A percentile compares a stretch with the other conserved stretches of the same genome.
phyloP scores from a whole-genome alignment of 2,888 invertebrate species.

The Empis stercorea region DNA sequence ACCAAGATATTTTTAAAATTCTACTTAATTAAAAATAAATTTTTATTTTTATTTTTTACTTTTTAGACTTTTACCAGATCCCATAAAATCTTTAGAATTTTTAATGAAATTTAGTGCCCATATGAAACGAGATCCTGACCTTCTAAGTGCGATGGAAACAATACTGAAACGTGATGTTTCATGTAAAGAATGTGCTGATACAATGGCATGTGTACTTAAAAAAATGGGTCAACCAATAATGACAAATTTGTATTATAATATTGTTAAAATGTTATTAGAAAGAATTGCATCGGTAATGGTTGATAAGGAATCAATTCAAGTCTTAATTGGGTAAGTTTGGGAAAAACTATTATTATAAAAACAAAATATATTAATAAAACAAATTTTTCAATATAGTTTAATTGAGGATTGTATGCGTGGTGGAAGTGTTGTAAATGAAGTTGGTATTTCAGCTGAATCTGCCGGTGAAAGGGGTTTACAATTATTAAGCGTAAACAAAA shows the following conservation, averaged over 20 bases:
- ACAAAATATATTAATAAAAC: background rate
- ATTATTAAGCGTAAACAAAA: slow-evolving; percentile 53
- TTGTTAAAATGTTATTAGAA: slow-evolving; percentile 88
- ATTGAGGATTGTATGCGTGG: slow-evolving; percentile 61
- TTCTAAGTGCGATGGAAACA: slow-evolving; percentile 72
- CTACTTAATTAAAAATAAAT: too few relatives aligned
- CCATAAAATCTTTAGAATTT: slow-evolving; percentile 81
- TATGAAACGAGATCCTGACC: slow-evolving; percentile 54
- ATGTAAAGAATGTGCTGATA: slow-evolving; percentile 88
- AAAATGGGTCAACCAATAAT: slow-evolving; percentile 89
- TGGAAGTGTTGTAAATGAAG: slow-evolving; percentile 53
- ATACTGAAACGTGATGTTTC: slow-evolving; percentile 82
- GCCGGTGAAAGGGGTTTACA: slow-evolving; percentile 84
- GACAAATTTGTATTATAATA: slow-evolving; percentile 91
- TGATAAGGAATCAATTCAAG: slow-evolving; percentile 74
- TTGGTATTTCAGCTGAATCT: slow-evolving; percentile 66
- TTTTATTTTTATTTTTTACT: background rate
- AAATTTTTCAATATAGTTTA: slow-evolving; percentile 19
- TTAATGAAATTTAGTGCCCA: slow-evolving; percentile 68
- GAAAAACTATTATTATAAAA: background rate
- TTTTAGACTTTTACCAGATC: slow-evolving; percentile 73
- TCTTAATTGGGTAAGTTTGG: slow-evolving; percentile 45
- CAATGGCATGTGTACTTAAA: slow-evolving; percentile 69
- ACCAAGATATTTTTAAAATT: too few relatives aligned
- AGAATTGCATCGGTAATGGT: slow-evolving; percentile 94